Base-by-base conservation (phyloP, 2,888 invertebrate species). In the Eristalis intricaria region DNA sequence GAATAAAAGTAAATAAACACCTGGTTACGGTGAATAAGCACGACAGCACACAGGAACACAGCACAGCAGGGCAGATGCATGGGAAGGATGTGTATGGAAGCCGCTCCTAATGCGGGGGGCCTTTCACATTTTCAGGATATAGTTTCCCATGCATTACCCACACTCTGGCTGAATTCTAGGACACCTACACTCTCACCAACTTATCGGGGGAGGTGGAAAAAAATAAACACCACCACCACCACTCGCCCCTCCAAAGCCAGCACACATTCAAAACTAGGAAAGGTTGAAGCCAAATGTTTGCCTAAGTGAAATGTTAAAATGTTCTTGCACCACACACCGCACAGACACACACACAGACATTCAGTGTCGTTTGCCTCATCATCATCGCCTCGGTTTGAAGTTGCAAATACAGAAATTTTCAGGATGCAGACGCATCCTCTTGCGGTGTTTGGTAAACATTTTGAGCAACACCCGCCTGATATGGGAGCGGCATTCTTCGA, bases 301-400 rank as follows among this genome's bases (percentile, higher is more conserved):
- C 75, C 73, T 75, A 76, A 68, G 79, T 83, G 79, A 83, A 87
- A 79, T 79, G 65, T 63, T 83, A 76, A 79, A 71, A 79, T 80
- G 80, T 84, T 73, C 79, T 86, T 83, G 40, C 29, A n/a, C 40
- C 63, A 63, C 74, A 60, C 2, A 50, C 50, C 19, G 8, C 38
- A 13, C 38, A 38, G 13, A 32, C 61, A 70, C 7, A 63, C 22
- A 23, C 1, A 35, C 15, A 61, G 70, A n/a, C 38, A 43, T 50
- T 5, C 26, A 50, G 11, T 43, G 40, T 38, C 35, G 43, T 60
- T 66, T 26, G 43, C 63, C 60, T 1, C 73, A 64, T 10, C 70
- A 64, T 82, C 64, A 70, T n/a, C 64, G 60, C 63, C 56, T 68
- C 66, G 66, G 43, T 26, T 79, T 74, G 69, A 68, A 65, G 71